Conservation (phyloP, 2,113 vertebrate species). For the Tachysurus vachellii region DNA sequence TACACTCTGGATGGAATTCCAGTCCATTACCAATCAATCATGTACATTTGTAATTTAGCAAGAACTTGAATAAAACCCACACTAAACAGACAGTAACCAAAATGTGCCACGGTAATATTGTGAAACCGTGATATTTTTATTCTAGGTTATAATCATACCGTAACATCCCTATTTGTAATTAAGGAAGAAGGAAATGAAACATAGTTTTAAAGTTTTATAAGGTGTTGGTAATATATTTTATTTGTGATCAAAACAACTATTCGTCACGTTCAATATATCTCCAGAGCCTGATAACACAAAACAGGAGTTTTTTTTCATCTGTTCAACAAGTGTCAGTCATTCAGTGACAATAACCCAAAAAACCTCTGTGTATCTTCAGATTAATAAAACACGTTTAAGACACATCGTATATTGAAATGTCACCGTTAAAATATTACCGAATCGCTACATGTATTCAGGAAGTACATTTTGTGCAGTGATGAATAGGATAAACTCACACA, state of each 20-base stretch:
- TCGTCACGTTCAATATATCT: neutral
- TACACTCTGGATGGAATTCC: no score
- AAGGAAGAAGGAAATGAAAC: neutral
- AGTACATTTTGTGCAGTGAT: neutral
- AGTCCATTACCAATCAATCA: no score
- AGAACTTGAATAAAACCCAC: neutral
- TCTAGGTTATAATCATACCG: neutral
- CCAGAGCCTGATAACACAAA: neutral
- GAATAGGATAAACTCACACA: slow-evolving; percentile 76
- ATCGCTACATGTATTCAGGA: neutral
- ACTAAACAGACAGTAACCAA: neutral
- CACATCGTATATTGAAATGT: neutral
- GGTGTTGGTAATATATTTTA: neutral
- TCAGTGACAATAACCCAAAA: neutral
- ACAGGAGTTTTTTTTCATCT: neutral
- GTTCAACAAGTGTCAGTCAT: slow-evolving; percentile 26
- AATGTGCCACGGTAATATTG: neutral
- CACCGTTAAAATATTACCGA: neutral
- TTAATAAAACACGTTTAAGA: neutral
- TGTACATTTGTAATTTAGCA: neutral
- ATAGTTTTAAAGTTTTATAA: no score
- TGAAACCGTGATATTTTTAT: neutral
- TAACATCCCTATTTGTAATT: neutral
- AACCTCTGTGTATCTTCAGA: neutral
- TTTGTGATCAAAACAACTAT: neutral